Evolutionary conservation across 1,140 invertebrate genomes (phyloP).

Genomic region (Trissolcus basalis): DNA sequence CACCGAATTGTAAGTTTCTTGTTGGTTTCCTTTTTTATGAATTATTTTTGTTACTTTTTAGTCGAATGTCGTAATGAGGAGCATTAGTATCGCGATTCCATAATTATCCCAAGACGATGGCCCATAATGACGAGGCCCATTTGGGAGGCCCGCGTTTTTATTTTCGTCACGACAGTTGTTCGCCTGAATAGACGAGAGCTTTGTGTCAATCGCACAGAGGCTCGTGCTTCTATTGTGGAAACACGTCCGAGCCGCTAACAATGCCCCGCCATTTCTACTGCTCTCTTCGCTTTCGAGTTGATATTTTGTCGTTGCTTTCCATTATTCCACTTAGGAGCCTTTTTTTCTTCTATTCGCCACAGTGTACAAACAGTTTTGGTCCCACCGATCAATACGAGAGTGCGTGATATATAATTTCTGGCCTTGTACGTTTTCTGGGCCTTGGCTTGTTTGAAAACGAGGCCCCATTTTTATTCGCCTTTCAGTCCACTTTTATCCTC

Average conservation of each 20-base stretch:
- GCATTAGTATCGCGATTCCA: constrained; percentile 53
- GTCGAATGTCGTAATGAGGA: constrained; percentile 52
- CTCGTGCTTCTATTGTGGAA: constrained; percentile 53
- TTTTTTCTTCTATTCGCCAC: constrained; percentile 16
- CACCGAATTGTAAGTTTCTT: constrained; percentile 30
- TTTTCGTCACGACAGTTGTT: constrained; percentile 54
- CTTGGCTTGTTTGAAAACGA: too few species aligned
- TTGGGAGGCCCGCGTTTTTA: constrained; percentile 23
- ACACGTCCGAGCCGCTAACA: constrained; percentile 43
- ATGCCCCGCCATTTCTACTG: constrained; percentile 29
- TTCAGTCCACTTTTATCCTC: too few species aligned
- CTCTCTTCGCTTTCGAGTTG: constrained; percentile 9
- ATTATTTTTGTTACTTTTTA: neutral
- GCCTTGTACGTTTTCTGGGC: too few species aligned
- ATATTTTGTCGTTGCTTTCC: constrained; percentile 25
- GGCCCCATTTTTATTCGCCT: too few species aligned
- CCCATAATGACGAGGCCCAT: constrained; percentile 30
- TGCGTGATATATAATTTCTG: neutral
- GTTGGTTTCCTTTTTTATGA: constrained; percentile 16
- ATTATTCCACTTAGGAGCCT: constrained; percentile 32
- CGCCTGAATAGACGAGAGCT: constrained; percentile 31
- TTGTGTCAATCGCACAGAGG: constrained; percentile 30
- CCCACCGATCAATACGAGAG: constrained; percentile 7
- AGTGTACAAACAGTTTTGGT: constrained; percentile 6
- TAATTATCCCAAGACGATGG: constrained; percentile 45